Percentiles rank a stretch among this genome's conserved stretches.
These are phyloP conservation scores for Sebastiscus tertius DNA, from an alignment of 2,797 vertebrate genomes.

Conservation along the genomic window DNA sequence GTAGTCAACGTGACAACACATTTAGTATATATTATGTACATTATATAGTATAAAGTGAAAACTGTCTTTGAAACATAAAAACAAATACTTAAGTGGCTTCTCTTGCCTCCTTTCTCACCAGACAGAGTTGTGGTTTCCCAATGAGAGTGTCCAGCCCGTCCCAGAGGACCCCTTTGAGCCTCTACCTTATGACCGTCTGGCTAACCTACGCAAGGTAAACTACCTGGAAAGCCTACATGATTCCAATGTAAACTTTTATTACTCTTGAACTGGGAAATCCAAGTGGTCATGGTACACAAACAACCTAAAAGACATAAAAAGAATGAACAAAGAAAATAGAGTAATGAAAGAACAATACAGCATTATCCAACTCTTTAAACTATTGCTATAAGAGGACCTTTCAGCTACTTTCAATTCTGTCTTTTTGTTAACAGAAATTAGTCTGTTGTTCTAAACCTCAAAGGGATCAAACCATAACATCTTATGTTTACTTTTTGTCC, in stretches of 20 bases:
- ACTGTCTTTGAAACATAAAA: background rate
- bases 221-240: background rate
- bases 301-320: background rate
- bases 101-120: constrained; percentile 48
- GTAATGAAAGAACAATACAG: background rate
- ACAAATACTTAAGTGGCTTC: background rate
- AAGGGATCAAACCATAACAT: background rate
- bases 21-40: background rate
- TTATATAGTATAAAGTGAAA: background rate
- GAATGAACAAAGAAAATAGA: background rate
- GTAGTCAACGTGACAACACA: background rate
- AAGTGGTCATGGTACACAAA: background rate
- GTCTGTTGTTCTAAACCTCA: background rate
- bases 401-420: background rate
- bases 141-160: constrained; percentile 64
- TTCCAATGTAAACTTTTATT: background rate
- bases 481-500: background rate
- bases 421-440: background rate
- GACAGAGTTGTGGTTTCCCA: constrained; percentile 90
- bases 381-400: background rate
- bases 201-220: constrained; percentile 86
- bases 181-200: constrained; percentile 79
- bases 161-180: constrained; percentile 80
- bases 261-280: background rate
- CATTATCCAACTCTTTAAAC: background rate